These are phyloP conservation scores for Podarcis cretensis DNA, from an alignment of 2,113 vertebrate species.

Conservation along the genomic window DNA sequence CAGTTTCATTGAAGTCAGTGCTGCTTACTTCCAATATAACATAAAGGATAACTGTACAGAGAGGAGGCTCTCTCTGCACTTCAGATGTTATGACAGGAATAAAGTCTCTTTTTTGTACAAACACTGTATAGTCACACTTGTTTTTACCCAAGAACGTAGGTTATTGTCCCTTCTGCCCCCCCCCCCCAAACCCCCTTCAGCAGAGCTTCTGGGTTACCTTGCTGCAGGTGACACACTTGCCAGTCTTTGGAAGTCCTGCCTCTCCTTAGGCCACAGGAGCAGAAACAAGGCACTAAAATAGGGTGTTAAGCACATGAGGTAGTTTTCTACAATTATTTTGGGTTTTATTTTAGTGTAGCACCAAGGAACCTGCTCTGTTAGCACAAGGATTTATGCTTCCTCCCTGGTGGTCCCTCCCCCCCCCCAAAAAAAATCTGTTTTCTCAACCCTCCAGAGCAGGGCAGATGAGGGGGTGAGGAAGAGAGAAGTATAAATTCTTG, in stretches of 20 bases:
- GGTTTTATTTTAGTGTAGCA: too few relatives aligned
- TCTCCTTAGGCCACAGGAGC: accelerated
- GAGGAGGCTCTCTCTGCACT: neutral
- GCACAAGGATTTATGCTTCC: too few relatives aligned
- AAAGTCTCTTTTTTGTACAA: neutral
- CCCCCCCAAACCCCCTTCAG: accelerated
- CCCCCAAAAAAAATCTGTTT: too few relatives aligned
- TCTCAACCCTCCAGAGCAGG: too few relatives aligned
- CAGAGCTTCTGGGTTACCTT: neutral
- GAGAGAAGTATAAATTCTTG: too few relatives aligned
- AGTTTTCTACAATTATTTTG: neutral
- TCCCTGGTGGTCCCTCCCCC: too few relatives aligned
- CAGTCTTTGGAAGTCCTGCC: neutral
- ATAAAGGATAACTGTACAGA: neutral
- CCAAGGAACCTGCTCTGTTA: too few relatives aligned
- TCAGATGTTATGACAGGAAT: neutral
- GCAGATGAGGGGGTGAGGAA: too few relatives aligned
- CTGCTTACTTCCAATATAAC: neutral
- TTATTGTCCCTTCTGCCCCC: too few relatives aligned
- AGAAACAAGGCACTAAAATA: neutral
- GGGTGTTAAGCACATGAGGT: neutral
- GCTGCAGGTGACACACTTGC: neutral
- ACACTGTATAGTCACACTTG: neutral
- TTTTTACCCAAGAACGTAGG: neutral
- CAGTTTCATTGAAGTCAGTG: neutral